Percentiles rank a stretch among this genome's conserved stretches.
These are phyloP conservation scores for Bubo scandiacus DNA, from an alignment of 2,113 vertebrate species.

Conservation along the genomic window DNA sequence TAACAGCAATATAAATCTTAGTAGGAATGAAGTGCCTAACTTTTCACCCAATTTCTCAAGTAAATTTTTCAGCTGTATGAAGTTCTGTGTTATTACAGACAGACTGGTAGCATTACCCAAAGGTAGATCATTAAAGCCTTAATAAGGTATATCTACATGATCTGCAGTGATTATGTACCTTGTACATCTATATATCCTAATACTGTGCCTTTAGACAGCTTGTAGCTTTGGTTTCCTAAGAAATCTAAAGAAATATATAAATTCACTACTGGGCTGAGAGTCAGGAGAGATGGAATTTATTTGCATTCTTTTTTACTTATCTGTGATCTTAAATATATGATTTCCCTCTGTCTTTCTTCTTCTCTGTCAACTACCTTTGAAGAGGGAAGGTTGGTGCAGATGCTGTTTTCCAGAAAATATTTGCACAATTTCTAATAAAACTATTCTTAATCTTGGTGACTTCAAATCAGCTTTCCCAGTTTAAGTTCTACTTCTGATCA, in stretches of 20 bases:
- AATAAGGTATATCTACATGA: not conserved
- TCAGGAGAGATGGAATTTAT: not conserved
- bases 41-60: not conserved
- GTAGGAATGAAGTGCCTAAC: not conserved
- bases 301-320: not conserved
- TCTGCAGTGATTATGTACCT: not conserved
- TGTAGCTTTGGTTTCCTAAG: not conserved
- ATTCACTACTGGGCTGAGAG: not conserved
- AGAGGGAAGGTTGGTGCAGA: not conserved
- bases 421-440: not conserved
- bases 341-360: not conserved
- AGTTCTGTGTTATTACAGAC: not conserved
- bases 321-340: not conserved
- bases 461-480: not conserved
- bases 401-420: not conserved
- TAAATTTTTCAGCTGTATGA: not conserved
- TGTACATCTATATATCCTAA: not conserved
- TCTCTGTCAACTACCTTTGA: not conserved
- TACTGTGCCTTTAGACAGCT: not conserved
- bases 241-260: not conserved
- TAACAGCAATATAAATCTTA: not conserved
- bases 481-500: not conserved
- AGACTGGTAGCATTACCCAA: not conserved
- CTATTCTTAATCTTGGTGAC: not conserved
- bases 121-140: not conserved